phyloP scores from a whole-genome alignment of 2,797 vertebrate genomes.

The Melanotaenia parkinsoni region DNA sequence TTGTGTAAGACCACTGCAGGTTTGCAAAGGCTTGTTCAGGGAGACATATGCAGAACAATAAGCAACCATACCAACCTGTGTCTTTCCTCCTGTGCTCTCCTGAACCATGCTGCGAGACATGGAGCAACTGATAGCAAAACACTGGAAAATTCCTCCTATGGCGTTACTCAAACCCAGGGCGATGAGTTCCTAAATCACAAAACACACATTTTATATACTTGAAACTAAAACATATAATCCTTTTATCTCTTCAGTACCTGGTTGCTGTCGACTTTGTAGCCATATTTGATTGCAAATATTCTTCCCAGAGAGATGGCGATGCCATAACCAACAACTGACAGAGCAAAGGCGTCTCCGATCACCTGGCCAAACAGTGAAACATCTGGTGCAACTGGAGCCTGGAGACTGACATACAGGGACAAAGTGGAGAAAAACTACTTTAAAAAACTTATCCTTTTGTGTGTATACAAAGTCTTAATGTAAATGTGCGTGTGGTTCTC shows the following conservation, averaged over 20 bases:
- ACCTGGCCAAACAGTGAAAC: constrained; percentile 81
- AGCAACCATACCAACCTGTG: constrained; percentile 73
- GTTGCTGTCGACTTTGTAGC: constrained; percentile 96
- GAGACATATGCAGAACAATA: background rate
- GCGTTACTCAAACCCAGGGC: constrained; percentile 94
- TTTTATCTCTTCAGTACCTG: constrained; percentile 77
- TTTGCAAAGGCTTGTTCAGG: background rate
- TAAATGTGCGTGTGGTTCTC: constrained; percentile 57
- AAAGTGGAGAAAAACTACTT: background rate
- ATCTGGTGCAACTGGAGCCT: constrained; percentile 81
- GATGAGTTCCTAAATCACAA: constrained; percentile 88
- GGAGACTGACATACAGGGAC: constrained; percentile 78
- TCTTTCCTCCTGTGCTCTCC: constrained; percentile 88
- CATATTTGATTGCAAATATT: constrained; percentile 94
- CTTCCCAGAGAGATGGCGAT: constrained; percentile 96
- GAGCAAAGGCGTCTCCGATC: constrained; percentile 91
- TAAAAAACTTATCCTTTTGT: background rate
- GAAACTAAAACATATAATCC: background rate
- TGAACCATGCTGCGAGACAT: constrained; percentile 97
- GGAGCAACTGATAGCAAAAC: constrained; percentile 92
- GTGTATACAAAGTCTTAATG: background rate
- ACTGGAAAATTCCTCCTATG: constrained; percentile 92
- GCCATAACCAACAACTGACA: constrained; percentile 93
- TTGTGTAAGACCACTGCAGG: background rate
- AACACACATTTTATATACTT: constrained; percentile 22